phyloP scores from a whole-genome alignment of 2,888 invertebrate genomes.

The Protophormia terraenovae region DNA sequence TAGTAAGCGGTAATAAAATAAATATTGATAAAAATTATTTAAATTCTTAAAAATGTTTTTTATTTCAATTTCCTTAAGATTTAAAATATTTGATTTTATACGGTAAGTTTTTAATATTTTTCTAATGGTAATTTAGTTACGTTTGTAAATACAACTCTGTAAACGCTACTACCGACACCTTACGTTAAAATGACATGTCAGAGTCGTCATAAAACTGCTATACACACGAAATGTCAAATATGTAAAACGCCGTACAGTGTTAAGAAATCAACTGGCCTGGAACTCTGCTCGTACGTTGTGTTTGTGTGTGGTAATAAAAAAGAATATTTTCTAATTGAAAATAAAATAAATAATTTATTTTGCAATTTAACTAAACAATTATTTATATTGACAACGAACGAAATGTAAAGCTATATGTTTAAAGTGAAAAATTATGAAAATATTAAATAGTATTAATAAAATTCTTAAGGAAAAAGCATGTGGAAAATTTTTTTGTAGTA shows the following conservation, averaged over 20 bases:
- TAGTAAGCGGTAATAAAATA: background rate
- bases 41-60: background rate
- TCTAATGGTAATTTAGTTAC: too few relatives aligned
- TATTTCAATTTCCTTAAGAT: background rate
- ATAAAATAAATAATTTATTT: conserved; percentile 37
- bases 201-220: conserved; percentile 19
- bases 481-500: conserved; percentile 52
- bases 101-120: background rate
- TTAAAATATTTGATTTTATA: background rate
- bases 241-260: conserved; percentile 36
- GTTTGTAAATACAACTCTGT: conserved; percentile 33
- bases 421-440: conserved; percentile 34
- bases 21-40: background rate
- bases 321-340: conserved; percentile 57
- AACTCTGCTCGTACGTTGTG: conserved; percentile 62
- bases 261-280: conserved; percentile 9
- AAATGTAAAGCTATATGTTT: conserved; percentile 33
- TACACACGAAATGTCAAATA: conserved; percentile 57
- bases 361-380: conserved; percentile 25
- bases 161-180: conserved; percentile 11
- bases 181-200: background rate
- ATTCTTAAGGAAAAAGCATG: conserved; percentile 53
- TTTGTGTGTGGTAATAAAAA: conserved; percentile 69
- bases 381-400: conserved; percentile 38
- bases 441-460: conserved; percentile 4